Base-by-base conservation (phyloP, 2,113 vertebrate genomes). In the Pagrus major region DNA sequence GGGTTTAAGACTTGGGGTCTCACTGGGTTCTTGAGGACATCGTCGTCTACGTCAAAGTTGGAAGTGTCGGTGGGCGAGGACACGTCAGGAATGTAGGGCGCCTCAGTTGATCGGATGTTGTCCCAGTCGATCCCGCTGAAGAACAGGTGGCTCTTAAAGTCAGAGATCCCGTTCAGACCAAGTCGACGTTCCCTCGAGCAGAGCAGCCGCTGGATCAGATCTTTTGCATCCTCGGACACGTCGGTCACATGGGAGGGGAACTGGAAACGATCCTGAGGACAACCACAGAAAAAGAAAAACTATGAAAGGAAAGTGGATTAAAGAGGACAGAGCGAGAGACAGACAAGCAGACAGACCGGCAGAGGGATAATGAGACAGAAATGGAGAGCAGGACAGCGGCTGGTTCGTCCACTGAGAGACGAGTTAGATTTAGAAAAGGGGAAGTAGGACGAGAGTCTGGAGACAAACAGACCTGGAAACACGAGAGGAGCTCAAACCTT, bases 11-110 rank as follows among this genome's bases (percentile, higher is more conserved):
- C 6, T 39, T 4, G n/a, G 0, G 7, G 52, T 39, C 90, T 95
- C 72, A 99, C 98, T 47, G 95, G 94, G 88, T 99, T 99, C 88
- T 99, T 96, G 3, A 99, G 94, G 10, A 97, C 94, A 12, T 99
- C 98, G 5, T 99, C 98, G 2, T 99, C 98, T 75, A 99, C 98
- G 1, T 99, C 97, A 0, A 99, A 99, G 94, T 99, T 99, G 27
- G 98, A 99, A 0, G 98, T 99, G 94, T 99, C 98, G 0, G 97
- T 99, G 55, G 98, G 98, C 23, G 98, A 99, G 92, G 97, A 99
- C 88, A 99, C 98, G 0, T 99, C 98, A 0, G 98, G 98, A 84
- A 99, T 97, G 81, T 99, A 99, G 6, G 98, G 98, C 0, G 98
- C 98, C 82, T 97, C 97, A 1, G 96, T 88, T 49, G 93, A 95